Conservation (phyloP, 1,140 invertebrate genomes). For the Sitophilus oryzae region DNA sequence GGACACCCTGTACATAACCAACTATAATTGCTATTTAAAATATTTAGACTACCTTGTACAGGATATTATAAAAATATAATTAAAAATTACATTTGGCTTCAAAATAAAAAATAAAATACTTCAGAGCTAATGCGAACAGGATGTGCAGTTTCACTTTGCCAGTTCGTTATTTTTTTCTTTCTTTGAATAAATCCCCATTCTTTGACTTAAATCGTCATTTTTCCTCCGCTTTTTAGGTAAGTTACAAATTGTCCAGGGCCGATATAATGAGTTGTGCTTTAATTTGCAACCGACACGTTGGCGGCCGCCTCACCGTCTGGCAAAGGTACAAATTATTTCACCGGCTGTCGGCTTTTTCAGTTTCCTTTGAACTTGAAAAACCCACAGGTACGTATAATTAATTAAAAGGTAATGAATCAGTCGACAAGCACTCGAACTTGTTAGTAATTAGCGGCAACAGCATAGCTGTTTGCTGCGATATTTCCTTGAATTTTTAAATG, state of each 20-base stretch:
- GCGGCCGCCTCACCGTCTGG: background rate
- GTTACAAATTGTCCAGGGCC: background rate
- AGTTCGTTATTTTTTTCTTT: background rate
- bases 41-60: background rate
- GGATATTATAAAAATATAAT: slow-evolving; percentile 5
- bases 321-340: background rate
- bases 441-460: background rate
- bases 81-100: too few relatives aligned
- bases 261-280: background rate
- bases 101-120: too few relatives aligned
- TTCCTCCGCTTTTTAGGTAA: background rate
- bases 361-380: background rate
- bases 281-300: background rate
- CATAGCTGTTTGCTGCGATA: background rate
- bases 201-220: too few relatives aligned
- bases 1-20: too few relatives aligned
- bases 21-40: too few relatives aligned
- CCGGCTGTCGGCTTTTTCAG: background rate
- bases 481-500: background rate
- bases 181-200: background rate
- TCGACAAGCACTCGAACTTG: background rate
- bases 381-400: background rate
- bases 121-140: too few relatives aligned
- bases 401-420: background rate
- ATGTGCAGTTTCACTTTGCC: slow-evolving; percentile 6